Conservation (phyloP, 2,113 vertebrate species). For the Tragelaphus strepsiceros region DNA sequence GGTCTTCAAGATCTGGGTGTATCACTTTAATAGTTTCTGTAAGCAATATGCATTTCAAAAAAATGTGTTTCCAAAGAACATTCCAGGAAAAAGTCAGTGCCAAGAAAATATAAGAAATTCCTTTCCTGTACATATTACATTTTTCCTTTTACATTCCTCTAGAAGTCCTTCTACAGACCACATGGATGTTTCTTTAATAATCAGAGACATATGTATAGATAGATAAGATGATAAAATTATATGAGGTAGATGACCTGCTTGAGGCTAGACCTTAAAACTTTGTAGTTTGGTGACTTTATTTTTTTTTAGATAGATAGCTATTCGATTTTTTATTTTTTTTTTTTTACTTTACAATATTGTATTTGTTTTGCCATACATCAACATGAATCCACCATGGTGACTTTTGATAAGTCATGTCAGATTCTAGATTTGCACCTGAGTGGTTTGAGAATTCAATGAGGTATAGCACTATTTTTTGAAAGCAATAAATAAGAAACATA, state of each 20-base stretch:
- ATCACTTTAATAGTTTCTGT: neutral
- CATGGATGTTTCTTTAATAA: neutral
- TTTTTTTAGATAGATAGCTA: no score
- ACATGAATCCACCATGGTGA: neutral
- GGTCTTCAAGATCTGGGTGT: neutral
- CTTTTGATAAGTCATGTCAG: neutral
- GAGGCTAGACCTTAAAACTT: neutral
- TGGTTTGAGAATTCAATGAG: neutral
- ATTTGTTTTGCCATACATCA: no score
- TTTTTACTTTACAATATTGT: no score
- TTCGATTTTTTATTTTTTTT: no score
- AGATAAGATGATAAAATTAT: neutral
- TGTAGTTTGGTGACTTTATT: neutral
- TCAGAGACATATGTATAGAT: neutral
- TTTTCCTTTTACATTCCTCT: neutral
- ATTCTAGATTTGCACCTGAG: neutral
- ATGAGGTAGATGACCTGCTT: neutral
- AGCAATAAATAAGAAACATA: neutral
- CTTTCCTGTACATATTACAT: neutral
- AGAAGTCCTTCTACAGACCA: neutral
- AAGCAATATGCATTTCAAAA: constrained; percentile 20
- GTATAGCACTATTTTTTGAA: neutral
- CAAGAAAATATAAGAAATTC: constrained; percentile 26
- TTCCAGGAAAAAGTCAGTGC: constrained; percentile 15
- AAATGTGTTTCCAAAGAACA: constrained; percentile 11